These are phyloP conservation scores for Kryptopterus vitreolus DNA, from an alignment of 2,797 vertebrate species.

Conservation along the genomic window DNA sequence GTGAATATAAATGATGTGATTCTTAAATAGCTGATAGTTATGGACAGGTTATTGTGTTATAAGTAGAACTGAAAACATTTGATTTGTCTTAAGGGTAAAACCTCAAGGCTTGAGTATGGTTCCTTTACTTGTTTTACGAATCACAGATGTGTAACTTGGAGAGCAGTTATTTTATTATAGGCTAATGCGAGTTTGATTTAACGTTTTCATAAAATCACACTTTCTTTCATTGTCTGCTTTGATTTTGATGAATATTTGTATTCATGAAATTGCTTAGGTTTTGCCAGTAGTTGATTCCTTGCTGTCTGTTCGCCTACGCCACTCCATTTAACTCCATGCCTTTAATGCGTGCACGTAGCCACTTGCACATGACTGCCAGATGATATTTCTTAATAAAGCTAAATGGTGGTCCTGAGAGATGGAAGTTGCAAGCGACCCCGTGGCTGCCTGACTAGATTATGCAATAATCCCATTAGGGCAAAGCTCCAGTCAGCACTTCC, in stretches of 20 bases:
- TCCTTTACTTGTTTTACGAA: not conserved
- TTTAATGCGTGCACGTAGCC: conserved; percentile 20
- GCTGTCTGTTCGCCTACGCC: not conserved
- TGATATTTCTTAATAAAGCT: conserved; percentile 46
- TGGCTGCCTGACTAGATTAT: conserved; percentile 50
- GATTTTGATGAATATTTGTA: not conserved
- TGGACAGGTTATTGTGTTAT: not conserved
- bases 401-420: conserved; percentile 45
- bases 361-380: conserved; percentile 15
- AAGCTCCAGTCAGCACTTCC: conserved; percentile 41
- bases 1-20: not conserved
- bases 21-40: not conserved
- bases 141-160: not conserved
- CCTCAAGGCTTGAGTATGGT: not conserved
- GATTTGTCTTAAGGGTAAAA: not conserved
- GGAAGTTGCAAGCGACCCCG: conserved; percentile 33
- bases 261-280: not conserved
- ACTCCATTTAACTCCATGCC: conserved; percentile 4
- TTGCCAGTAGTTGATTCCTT: not conserved
- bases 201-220: not conserved
- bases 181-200: not conserved
- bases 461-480: conserved; percentile 48
- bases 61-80: not conserved
- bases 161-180: not conserved
- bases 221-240: not conserved